Conservation (phyloP, 2,797 vertebrate species). For the Molothrus ater region DNA sequence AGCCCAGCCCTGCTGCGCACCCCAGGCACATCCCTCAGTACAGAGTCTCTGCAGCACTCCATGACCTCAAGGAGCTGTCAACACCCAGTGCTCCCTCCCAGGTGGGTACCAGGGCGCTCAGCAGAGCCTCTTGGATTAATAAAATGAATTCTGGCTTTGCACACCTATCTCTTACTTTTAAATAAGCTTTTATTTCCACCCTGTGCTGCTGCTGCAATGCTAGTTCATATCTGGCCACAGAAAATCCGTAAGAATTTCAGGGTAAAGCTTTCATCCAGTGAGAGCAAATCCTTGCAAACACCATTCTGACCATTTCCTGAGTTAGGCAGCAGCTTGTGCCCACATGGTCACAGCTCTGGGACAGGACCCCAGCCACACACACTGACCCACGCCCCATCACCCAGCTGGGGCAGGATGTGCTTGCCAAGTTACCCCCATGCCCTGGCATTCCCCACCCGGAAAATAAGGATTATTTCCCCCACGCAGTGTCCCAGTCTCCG, state of each 20-base stretch:
- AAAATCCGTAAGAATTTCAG: not conserved
- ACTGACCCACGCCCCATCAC: fast-evolving
- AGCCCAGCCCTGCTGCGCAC: fast-evolving
- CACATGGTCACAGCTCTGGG: fast-evolving
- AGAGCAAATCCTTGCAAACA: not conserved
- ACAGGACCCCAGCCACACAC: fast-evolving
- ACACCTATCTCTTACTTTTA: not conserved
- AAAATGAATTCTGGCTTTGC: not conserved
- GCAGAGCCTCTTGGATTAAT: not conserved
- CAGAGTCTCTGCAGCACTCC: fast-evolving
- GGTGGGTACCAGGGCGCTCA: fast-evolving
- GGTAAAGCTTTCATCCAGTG: not conserved
- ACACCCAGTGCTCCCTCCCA: not conserved
- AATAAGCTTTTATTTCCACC: not conserved
- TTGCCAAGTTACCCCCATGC: fast-evolving
- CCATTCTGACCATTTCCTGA: not conserved
- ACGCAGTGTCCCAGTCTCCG: fast-evolving
- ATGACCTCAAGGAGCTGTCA: fast-evolving
- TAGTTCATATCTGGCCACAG: fast-evolving
- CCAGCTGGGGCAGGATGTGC: fast-evolving
- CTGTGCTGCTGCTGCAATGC: not conserved
- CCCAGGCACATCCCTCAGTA: not conserved
- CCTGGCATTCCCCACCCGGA: not conserved
- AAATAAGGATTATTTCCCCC: not conserved
- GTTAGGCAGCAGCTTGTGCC: fast-evolving